phyloP scores from a whole-genome alignment of 2,797 vertebrate species.

The Molossus alvarezi region DNA sequence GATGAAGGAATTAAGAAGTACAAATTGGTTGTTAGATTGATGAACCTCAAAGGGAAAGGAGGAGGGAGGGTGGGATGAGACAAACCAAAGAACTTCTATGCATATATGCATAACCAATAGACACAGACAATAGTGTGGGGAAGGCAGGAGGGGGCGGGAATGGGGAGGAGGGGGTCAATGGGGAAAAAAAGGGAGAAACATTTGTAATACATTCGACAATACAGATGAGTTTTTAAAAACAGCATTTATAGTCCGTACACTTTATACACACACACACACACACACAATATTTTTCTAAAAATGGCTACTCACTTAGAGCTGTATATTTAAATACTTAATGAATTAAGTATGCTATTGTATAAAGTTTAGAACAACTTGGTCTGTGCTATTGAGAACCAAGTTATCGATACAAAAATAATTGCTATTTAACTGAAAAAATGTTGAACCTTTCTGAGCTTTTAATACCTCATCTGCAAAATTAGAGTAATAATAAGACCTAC shows the following conservation, averaged over 20 bases:
- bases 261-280: neutral
- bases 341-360: neutral
- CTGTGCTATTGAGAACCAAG: neutral
- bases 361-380: neutral
- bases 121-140: too few relatives aligned
- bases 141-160: too few relatives aligned
- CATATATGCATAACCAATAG: too few relatives aligned
- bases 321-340: neutral
- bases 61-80: too few relatives aligned
- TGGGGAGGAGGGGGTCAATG: too few relatives aligned
- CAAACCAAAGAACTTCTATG: too few relatives aligned
- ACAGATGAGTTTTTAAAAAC: too few relatives aligned
- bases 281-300: conserved; percentile 9
- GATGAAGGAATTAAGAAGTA: too few relatives aligned
- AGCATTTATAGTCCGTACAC: neutral
- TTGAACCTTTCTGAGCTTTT: neutral
- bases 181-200: too few relatives aligned
- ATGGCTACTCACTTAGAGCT: neutral
- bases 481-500: neutral
- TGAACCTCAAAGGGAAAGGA: too few relatives aligned
- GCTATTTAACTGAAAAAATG: neutral
- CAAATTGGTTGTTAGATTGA: too few relatives aligned
- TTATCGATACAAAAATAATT: neutral
- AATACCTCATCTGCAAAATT: neutral
- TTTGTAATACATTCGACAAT: too few relatives aligned